phyloP scores from a whole-genome alignment of 2,113 vertebrate species.

The Phrynosoma blainvillii region DNA sequence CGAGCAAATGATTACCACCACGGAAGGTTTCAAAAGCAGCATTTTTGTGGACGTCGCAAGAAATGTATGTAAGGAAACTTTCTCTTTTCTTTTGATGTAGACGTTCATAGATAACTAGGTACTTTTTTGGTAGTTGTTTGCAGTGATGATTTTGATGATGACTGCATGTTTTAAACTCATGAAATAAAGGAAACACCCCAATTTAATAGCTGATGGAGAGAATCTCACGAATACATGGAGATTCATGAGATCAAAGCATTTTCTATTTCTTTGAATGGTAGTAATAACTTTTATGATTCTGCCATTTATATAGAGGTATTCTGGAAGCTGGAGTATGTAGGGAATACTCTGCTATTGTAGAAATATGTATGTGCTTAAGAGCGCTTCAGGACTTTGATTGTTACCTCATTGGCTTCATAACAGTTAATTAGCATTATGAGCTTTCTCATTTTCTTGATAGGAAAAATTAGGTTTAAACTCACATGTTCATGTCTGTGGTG shows the following conservation, averaged over 20 bases:
- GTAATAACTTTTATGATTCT: not conserved
- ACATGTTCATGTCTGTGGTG: not conserved
- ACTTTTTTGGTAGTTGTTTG: not conserved
- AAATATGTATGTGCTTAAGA: not conserved
- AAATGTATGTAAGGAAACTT: conserved; percentile 99
- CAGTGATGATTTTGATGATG: not conserved
- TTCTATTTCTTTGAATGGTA: not conserved
- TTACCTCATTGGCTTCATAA: not conserved
- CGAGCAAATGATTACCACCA: conserved; percentile 70
- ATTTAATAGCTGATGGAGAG: not conserved
- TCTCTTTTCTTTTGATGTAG: conserved; percentile 66
- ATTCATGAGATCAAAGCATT: not conserved
- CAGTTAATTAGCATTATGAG: not conserved
- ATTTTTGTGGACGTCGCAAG: conserved; percentile 98
- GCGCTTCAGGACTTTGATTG: not conserved
- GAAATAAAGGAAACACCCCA: not conserved
- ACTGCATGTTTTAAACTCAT: rapidly evolving
- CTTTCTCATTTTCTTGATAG: not conserved
- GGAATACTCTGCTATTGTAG: not conserved
- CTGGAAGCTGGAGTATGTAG: too few species aligned
- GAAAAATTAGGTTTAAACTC: not conserved
- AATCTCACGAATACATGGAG: not conserved
- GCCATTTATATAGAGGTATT: not conserved
- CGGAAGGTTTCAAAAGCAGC: conserved; percentile 83
- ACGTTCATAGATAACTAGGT: conserved; percentile 30